Percentiles rank a stretch among this genome's conserved stretches.
Evolutionary conservation across 2,797 vertebrate species (phyloP).

Genomic region (Ibycter americanus): DNA sequence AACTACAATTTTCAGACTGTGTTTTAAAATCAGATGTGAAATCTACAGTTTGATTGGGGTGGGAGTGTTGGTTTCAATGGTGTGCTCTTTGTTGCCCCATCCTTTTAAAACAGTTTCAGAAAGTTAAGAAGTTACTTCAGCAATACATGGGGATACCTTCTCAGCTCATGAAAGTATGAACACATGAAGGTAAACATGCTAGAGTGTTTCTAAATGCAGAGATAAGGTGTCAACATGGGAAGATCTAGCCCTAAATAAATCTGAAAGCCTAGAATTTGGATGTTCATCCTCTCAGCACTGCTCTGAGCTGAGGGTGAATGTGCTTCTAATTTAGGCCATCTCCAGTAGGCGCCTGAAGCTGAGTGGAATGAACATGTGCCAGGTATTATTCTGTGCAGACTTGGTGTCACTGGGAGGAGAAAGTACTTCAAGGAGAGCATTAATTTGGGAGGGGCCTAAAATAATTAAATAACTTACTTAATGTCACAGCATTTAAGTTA

Average conservation of each 20-base stretch:
- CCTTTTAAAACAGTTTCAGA: not conserved
- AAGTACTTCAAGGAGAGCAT: constrained; percentile 18
- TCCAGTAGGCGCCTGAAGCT: not conserved
- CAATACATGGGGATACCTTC: not conserved
- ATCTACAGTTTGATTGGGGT: not conserved
- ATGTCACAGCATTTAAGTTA: constrained; percentile 12
- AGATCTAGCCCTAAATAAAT: not conserved
- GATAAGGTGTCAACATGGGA: not conserved
- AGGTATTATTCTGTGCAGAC: constrained; percentile 13
- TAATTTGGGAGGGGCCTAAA: constrained; percentile 34
- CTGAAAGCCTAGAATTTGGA: not conserved
- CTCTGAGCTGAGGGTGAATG: not conserved
- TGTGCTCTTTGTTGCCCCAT: not conserved
- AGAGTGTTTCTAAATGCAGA: not conserved
- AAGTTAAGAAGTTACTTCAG: not conserved
- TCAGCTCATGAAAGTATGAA: not conserved
- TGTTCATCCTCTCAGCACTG: not conserved
- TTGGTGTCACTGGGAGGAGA: constrained; percentile 59
- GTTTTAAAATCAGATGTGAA: not conserved
- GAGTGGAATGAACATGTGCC: not conserved
- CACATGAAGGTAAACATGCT: not conserved
- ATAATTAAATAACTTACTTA: constrained; percentile 22
- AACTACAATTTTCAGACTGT: not conserved
- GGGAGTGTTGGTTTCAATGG: not conserved
- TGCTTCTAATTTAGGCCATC: not conserved